phyloP scores from a whole-genome alignment of 2,888 invertebrate species.

The Rhagium mordax region DNA sequence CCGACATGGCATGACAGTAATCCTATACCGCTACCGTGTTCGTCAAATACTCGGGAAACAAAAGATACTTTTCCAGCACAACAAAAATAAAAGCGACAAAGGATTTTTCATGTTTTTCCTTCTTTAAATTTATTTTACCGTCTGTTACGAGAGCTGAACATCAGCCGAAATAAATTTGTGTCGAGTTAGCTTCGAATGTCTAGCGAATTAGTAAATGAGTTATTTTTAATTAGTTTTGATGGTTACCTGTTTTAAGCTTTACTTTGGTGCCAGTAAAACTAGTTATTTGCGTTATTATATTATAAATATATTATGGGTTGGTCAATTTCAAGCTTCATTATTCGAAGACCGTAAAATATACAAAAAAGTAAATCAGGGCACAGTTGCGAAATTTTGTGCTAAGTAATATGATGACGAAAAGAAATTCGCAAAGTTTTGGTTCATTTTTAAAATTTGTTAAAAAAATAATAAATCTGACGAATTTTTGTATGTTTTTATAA shows the following conservation, averaged over 20 bases:
- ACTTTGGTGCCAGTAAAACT: background rate
- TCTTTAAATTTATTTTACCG: slow-evolving; percentile 43
- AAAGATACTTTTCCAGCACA: slow-evolving; percentile 7
- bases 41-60: slow-evolving; percentile 19
- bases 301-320: too few relatives aligned
- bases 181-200: background rate
- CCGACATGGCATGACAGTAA: slow-evolving; percentile 25
- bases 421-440: too few relatives aligned
- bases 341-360: too few relatives aligned
- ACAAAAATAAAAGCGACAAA: slow-evolving; percentile 39
- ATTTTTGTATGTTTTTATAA: too few relatives aligned
- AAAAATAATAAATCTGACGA: too few relatives aligned
- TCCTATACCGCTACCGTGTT: slow-evolving; percentile 6
- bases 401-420: too few relatives aligned
- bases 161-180: slow-evolving; percentile 13
- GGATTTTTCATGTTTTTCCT: slow-evolving; percentile 39
- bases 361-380: too few relatives aligned
- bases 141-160: background rate
- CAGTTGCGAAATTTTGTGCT: too few relatives aligned
- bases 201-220: background rate
- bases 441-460: too few relatives aligned
- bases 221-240: background rate
- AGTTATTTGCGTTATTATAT: too few relatives aligned
- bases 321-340: too few relatives aligned
- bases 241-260: background rate